Percentiles rank a stretch among this genome's conserved stretches.
phyloP scores from a whole-genome alignment of 2,888 invertebrate species.

The Nephrotoma guestfalica region DNA sequence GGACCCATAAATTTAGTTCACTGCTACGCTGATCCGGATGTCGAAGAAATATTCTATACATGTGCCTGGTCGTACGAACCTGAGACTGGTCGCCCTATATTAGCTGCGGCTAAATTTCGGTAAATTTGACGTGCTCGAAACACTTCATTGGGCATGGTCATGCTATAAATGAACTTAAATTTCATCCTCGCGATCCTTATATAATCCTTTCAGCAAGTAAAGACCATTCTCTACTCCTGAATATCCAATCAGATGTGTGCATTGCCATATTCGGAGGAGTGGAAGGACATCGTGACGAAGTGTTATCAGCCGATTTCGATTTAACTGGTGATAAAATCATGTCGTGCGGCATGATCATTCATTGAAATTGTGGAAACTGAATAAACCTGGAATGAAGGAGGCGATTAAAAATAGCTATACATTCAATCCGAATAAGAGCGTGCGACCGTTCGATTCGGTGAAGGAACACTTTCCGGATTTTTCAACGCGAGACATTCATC shows the following conservation, averaged over 20 bases:
- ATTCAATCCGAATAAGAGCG: slow-evolving; percentile 60
- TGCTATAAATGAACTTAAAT: slow-evolving; percentile 81
- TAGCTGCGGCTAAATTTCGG: slow-evolving; percentile 82
- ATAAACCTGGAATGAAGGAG: slow-evolving; percentile 68
- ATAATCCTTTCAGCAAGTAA: slow-evolving; percentile 76
- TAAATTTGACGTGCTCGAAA: slow-evolving; percentile 68
- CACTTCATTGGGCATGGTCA: slow-evolving; percentile 85
- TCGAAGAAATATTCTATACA: slow-evolving; percentile 92
- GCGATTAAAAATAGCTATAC: slow-evolving; percentile 74
- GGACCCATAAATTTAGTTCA: slow-evolving; percentile 74
- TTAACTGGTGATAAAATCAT: slow-evolving; percentile 70
- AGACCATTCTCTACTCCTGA: slow-evolving; percentile 80
- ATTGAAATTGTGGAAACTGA: slow-evolving; percentile 84
- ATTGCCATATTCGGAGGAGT: slow-evolving; percentile 95
- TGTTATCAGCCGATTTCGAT: slow-evolving; percentile 78
- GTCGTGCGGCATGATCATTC: slow-evolving; percentile 98
- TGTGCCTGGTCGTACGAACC: slow-evolving; percentile 92
- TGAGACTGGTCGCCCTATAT: slow-evolving; percentile 58
- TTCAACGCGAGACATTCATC: slow-evolving; percentile 90
- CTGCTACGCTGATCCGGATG: slow-evolving; percentile 88
- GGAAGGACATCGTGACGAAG: slow-evolving; percentile 91
- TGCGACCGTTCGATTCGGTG: slow-evolving; percentile 75
- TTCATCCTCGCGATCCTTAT: slow-evolving; percentile 82
- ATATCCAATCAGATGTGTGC: slow-evolving; percentile 84
- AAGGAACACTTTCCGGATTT: slow-evolving; percentile 94